Percentiles rank a stretch among this genome's conserved stretches.
These are phyloP conservation scores for Orchesellides sinensis DNA, from an alignment of 2,888 invertebrate genomes.

Conservation along the genomic window DNA sequence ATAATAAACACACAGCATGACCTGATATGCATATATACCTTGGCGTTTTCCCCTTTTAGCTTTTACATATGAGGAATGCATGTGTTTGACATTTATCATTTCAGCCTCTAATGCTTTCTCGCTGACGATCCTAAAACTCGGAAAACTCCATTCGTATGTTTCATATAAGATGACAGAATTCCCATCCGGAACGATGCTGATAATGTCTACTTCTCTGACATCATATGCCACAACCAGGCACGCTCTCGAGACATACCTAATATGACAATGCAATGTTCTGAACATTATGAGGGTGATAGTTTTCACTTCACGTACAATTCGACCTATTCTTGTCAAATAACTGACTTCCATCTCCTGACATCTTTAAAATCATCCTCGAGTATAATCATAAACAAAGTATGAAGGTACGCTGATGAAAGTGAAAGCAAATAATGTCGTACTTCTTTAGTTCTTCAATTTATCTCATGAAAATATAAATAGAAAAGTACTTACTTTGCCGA, in stretches of 20 bases:
- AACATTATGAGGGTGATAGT: background rate
- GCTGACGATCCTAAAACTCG: no score
- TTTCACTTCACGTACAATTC: background rate
- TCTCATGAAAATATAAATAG: background rate
- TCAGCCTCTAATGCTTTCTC: background rate
- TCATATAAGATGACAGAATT: background rate
- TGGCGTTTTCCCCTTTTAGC: no score
- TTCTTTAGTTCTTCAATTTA: background rate
- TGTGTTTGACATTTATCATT: slow-evolving; percentile 22
- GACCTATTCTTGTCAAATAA: slow-evolving; percentile 10
- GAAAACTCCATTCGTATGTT: no score
- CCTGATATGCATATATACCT: no score
- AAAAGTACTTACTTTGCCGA: slow-evolving; percentile 82
- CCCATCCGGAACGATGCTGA: slow-evolving; percentile 7
- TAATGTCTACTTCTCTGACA: slow-evolving; percentile 13
- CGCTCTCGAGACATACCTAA: background rate
- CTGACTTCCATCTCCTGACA: background rate
- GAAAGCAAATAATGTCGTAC: slow-evolving; percentile 8
- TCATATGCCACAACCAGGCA: background rate
- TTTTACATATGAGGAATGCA: background rate
- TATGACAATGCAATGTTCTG: slow-evolving; percentile 4
- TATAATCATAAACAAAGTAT: background rate
- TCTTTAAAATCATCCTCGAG: slow-evolving; percentile 4
- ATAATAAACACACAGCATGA: no score
- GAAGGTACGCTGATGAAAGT: background rate